phyloP scores from a whole-genome alignment of 2,113 vertebrate species.

The Corvus cornix region DNA sequence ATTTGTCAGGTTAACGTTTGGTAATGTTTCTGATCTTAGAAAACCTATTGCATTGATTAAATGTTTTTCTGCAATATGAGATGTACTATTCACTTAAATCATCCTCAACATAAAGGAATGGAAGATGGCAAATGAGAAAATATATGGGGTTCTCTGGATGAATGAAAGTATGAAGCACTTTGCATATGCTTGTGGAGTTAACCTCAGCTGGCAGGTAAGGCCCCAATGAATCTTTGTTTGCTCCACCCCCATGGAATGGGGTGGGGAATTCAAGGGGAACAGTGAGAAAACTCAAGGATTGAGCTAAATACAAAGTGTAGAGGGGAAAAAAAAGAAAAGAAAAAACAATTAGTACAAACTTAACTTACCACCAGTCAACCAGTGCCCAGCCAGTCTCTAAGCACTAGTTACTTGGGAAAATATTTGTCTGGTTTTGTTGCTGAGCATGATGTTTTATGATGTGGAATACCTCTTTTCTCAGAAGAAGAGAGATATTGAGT shows the following conservation, averaged over 20 bases:
- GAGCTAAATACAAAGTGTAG: not conserved
- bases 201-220: not conserved
- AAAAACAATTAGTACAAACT: not conserved
- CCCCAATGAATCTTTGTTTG: not conserved
- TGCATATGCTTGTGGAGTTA: not conserved
- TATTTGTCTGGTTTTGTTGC: not conserved
- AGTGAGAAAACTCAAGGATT: not conserved
- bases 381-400: not conserved
- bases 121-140: not conserved
- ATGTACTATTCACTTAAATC: not conserved
- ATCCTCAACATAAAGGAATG: not conserved
- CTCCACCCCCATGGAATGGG: not conserved
- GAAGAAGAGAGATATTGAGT: not conserved
- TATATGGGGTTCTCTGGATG: too few species aligned
- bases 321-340: accelerated
- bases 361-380: not conserved
- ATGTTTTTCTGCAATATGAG: not conserved
- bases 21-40: not conserved
- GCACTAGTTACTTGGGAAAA: not conserved
- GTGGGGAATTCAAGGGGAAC: not conserved
- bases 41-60: not conserved
- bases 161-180: not conserved
- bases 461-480: not conserved
- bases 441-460: not conserved
- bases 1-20: not conserved